Conservation (phyloP, 2,888 invertebrate genomes). For the Boloria selene region DNA sequence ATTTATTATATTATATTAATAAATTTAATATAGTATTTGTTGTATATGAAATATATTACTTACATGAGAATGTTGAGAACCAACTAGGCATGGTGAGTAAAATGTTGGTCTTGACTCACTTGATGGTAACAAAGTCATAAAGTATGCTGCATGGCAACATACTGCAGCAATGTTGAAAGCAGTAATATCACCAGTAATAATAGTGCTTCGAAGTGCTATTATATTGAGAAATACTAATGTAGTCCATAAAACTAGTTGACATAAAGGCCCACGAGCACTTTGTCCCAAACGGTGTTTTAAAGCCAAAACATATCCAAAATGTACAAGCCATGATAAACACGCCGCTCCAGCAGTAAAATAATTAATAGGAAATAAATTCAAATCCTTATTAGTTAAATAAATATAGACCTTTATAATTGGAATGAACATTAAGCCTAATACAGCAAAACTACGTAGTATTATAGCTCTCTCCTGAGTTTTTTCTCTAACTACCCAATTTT, state of each 20-base stretch:
- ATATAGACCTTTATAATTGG: slow-evolving; percentile 87
- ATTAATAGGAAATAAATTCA: slow-evolving; percentile 84
- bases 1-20: slow-evolving; percentile 17
- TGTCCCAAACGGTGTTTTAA: slow-evolving; percentile 84
- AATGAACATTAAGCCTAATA: slow-evolving; percentile 84
- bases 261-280: slow-evolving; percentile 88
- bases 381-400: slow-evolving; percentile 76
- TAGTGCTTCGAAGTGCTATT: slow-evolving; percentile 86
- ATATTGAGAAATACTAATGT: slow-evolving; percentile 85
- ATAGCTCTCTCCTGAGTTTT: slow-evolving; percentile 84
- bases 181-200: slow-evolving; percentile 74
- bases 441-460: slow-evolving; percentile 84
- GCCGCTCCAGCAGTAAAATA: slow-evolving; percentile 87
- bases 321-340: slow-evolving; percentile 90
- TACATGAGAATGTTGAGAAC: slow-evolving; percentile 80
- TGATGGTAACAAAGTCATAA: slow-evolving; percentile 87
- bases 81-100: slow-evolving; percentile 74
- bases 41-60: slow-evolving; percentile 40
- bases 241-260: slow-evolving; percentile 86
- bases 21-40: slow-evolving; percentile 25
- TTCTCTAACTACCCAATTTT: slow-evolving; percentile 84
- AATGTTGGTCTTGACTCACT: slow-evolving; percentile 73
- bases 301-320: slow-evolving; percentile 88
- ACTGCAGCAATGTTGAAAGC: slow-evolving; percentile 84
- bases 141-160: slow-evolving; percentile 86